A percentile compares a stretch with the other conserved stretches of the same genome.
These are phyloP conservation scores for Pyrocephalus nanus DNA, from an alignment of 2,797 vertebrate genomes.

Conservation along the genomic window DNA sequence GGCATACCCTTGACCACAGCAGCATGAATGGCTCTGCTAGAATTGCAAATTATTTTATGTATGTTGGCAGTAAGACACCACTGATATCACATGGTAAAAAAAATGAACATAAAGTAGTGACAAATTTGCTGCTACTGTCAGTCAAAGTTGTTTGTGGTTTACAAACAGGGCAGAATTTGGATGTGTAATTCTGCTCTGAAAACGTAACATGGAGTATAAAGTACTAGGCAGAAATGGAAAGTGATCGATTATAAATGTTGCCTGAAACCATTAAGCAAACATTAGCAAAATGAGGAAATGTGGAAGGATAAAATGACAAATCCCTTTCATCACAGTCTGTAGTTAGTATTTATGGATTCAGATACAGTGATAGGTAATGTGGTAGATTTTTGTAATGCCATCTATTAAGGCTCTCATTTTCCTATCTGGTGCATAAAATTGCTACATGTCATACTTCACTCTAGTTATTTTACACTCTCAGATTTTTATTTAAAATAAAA, in stretches of 20 bases:
- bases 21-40: neutral
- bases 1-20: constrained; percentile 33
- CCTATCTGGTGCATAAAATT: neutral
- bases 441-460: neutral
- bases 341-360: neutral
- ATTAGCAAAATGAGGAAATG: neutral
- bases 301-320: neutral
- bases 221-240: neutral
- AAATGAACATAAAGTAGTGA: neutral
- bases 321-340: neutral
- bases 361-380: neutral
- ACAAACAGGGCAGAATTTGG: neutral
- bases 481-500: neutral
- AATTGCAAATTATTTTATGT: constrained; percentile 51
- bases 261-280: neutral
- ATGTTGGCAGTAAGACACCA: neutral
- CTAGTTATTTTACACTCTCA: neutral
- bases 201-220: neutral
- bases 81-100: constrained; percentile 8
- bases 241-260: neutral
- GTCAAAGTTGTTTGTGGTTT: constrained; percentile 1
- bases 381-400: neutral
- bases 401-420: neutral
- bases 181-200: neutral
- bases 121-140: neutral